phyloP scores from a whole-genome alignment of 1,140 invertebrate genomes.

The Apocrypta bakeri region DNA sequence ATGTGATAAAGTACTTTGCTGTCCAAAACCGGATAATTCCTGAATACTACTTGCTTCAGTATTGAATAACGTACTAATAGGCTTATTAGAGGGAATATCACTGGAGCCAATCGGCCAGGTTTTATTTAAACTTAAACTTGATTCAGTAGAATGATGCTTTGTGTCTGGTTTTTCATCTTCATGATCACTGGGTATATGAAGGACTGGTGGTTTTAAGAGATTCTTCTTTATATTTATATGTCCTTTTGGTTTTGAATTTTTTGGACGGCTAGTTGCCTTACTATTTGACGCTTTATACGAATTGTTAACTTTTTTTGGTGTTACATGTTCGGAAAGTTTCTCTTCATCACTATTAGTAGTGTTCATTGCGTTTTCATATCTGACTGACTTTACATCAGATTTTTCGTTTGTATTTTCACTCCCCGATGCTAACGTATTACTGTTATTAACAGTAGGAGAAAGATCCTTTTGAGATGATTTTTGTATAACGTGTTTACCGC shows the following conservation, averaged over 20 bases:
- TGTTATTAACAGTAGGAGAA: not conserved
- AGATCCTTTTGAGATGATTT: slow-evolving; percentile 54
- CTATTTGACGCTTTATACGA: slow-evolving; percentile 25
- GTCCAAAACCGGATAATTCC: slow-evolving; percentile 28
- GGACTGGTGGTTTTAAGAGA: slow-evolving; percentile 44
- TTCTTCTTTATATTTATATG: slow-evolving; percentile 10
- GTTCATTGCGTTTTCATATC: slow-evolving; percentile 11
- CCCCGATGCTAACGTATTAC: not conserved
- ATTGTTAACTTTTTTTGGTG: not conserved
- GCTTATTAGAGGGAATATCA: slow-evolving; percentile 16
- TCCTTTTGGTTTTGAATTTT: slow-evolving; percentile 29
- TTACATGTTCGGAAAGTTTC: not conserved
- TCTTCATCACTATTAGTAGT: not conserved
- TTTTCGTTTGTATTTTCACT: not conserved
- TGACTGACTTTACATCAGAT: not conserved
- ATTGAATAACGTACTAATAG: slow-evolving; percentile 19
- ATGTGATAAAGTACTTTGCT: slow-evolving; percentile 40
- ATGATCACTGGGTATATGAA: slow-evolving; percentile 43
- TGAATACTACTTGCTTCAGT: slow-evolving; percentile 5
- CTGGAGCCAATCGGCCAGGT: slow-evolving; percentile 31
- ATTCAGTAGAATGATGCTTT: slow-evolving; percentile 9
- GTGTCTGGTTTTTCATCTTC: slow-evolving; percentile 16
- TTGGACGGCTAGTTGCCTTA: slow-evolving; percentile 21
- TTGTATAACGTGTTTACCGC: slow-evolving; percentile 57
- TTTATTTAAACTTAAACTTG: slow-evolving; percentile 20